These are phyloP conservation scores for Agrochola circellaris DNA, from an alignment of 2,888 invertebrate genomes.

Conservation along the genomic window DNA sequence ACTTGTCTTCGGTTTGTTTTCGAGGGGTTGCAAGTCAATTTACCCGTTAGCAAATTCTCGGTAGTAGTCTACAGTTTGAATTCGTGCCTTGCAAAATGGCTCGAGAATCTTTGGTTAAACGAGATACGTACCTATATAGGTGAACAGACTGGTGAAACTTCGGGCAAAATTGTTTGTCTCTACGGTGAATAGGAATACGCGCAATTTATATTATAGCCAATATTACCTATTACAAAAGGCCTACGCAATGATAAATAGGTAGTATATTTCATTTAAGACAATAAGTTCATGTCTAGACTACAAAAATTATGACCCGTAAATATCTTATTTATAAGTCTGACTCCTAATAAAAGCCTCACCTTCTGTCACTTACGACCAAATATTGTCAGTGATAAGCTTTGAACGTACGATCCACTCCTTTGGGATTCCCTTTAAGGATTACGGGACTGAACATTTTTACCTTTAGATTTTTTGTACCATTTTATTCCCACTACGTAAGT, in stretches of 20 bases:
- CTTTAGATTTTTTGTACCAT: slow-evolving; percentile 11
- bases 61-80: slow-evolving; percentile 4
- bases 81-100: not conserved
- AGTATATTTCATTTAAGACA: not conserved
- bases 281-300: slow-evolving; percentile 6
- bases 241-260: not conserved
- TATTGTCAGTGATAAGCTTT: slow-evolving; percentile 34
- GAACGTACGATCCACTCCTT: slow-evolving; percentile 31
- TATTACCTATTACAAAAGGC: not conserved
- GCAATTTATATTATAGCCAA: not conserved
- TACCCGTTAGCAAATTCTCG: slow-evolving; percentile 1
- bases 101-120: not conserved
- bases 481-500: slow-evolving; percentile 3
- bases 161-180: not conserved
- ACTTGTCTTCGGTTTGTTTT: not conserved
- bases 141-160: not conserved
- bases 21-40: slow-evolving; percentile 5
- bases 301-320: slow-evolving; percentile 2
- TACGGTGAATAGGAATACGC: not conserved
- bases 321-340: not conserved
- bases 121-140: not conserved
- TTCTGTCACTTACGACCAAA: slow-evolving; percentile 30
- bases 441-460: slow-evolving; percentile 19
- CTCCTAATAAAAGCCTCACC: slow-evolving; percentile 22
- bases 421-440: slow-evolving; percentile 33